Base-by-base conservation (phyloP, 2,797 vertebrate genomes). In the Oophaga sylvatica region DNA sequence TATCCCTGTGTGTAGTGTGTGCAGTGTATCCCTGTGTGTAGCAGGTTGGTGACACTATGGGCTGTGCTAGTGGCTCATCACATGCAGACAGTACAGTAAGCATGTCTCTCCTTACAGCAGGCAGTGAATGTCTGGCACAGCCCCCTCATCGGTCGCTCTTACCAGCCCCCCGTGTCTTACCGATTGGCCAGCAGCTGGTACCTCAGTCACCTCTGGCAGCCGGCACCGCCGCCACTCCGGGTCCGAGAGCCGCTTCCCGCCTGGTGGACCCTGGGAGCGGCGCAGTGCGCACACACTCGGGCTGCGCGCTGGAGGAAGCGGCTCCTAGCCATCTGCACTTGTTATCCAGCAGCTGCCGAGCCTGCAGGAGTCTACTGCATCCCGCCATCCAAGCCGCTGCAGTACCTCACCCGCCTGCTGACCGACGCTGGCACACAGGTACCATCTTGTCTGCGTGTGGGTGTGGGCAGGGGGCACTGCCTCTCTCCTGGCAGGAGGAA, bases 351-450 rank as follows among this genome's bases (percentile, higher is more conserved):
- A 41, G 56, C 78, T 62, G 67, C 56, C 79, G 1, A 87, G 79
- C 56, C 56, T 29, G 79, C 56, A 75, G 56, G 68, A 73, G 76
- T 35, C 26, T 29, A 45, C 84, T 16, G 85, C 67, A 80, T 13
- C 77, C 56, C 62, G 68, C 15, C 81, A 83, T 83, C 68, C 63
- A 17, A 56, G 53, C 81, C 57, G 81, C 81, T 73, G 67, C 81
- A 83, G 67, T 26, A 60, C 57, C 35, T 26, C 83, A 65, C 65
- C 83, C 53, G 16, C 60, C 65, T 15, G 57, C 57, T 17, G n/a
- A n/a, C 67, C 17, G 41, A 71, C 35, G 59, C 83, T 89, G 87
- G 71, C 87, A 89, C 84, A 89, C 87, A 89, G 87, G 87, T 89
- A 89, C 84, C 87, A 83, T 75, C 29, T 80, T 78, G 57, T 78